These are phyloP conservation scores for Myotis davidii DNA, from an alignment of 2,113 vertebrate genomes.

Conservation along the genomic window DNA sequence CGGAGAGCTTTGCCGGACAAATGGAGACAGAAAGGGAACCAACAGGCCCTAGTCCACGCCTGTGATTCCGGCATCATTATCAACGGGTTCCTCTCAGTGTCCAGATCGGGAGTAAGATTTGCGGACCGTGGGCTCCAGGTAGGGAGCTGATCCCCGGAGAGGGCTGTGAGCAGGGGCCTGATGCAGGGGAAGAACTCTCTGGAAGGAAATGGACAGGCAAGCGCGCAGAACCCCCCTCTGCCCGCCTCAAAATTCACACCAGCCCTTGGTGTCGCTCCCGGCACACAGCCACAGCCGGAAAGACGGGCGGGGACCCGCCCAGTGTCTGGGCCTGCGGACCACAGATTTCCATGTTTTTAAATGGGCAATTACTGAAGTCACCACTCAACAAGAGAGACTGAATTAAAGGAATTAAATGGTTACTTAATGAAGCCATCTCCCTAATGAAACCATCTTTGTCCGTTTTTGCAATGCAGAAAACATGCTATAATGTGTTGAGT, in stretches of 20 bases:
- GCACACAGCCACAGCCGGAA: background rate
- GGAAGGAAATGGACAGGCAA: background rate
- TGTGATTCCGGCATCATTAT: rapidly evolving
- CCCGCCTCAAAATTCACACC: background rate
- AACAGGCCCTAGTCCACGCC: rapidly evolving
- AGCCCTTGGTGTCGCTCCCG: background rate
- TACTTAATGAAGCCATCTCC: background rate
- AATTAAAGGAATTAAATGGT: slow-evolving; percentile 21
- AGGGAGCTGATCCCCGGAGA: too few species aligned
- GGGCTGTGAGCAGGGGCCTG: background rate
- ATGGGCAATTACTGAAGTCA: slow-evolving; percentile 24
- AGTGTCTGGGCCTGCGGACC: background rate
- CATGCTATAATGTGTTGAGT: background rate
- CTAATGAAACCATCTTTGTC: background rate
- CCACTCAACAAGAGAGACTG: slow-evolving; percentile 6
- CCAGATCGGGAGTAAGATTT: background rate
- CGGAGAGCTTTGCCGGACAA: background rate
- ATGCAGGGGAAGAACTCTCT: too few species aligned
- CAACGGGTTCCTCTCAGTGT: too few species aligned
- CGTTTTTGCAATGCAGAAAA: slow-evolving; percentile 41
- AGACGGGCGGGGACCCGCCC: background rate
- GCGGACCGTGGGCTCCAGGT: rapidly evolving
- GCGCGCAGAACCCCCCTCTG: background rate
- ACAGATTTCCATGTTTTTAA: slow-evolving; percentile 1
- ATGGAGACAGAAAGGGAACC: background rate